Evolutionary conservation across 2,797 vertebrate genomes (phyloP).

Genomic region (Odontamblyopus lacepedii): DNA sequence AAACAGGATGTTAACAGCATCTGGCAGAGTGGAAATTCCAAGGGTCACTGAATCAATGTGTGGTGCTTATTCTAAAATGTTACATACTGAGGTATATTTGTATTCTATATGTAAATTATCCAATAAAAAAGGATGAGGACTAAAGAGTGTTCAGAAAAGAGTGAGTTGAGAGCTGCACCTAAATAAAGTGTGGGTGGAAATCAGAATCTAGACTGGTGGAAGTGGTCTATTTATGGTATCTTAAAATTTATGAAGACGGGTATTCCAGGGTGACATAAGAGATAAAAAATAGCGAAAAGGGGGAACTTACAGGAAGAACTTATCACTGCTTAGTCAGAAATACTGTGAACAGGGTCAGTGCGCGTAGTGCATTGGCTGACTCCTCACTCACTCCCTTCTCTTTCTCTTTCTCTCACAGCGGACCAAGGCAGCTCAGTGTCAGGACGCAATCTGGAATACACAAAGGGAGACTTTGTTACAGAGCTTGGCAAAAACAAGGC

Average conservation of each 20-base stretch:
- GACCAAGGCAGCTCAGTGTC: slow-evolving; percentile 4
- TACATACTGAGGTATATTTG: not conserved
- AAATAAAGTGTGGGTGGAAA: not conserved
- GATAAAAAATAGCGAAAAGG: not conserved
- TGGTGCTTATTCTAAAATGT: not conserved
- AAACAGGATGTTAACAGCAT: slow-evolving; percentile 34
- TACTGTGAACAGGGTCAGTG: not conserved
- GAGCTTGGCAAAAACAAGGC: slow-evolving; percentile 29
- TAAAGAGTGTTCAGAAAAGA: not conserved
- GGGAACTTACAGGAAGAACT: not conserved
- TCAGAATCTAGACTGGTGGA: not conserved
- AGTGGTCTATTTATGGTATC: not conserved
- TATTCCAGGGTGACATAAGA: not conserved
- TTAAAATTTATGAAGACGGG: not conserved
- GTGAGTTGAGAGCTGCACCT: slow-evolving; percentile 1
- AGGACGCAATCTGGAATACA: slow-evolving; percentile 22
- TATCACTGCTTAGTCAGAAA: not conserved
- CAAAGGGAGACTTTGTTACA: slow-evolving; percentile 31
- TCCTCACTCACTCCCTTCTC: slow-evolving; percentile 9
- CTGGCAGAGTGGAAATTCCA: slow-evolving; percentile 28
- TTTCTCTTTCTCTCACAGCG: not conserved
- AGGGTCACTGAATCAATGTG: not conserved
- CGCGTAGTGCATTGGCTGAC: not conserved
- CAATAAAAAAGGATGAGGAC: not conserved
- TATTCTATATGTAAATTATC: not conserved